Conservation (phyloP, 2,113 vertebrate genomes). For the Alethe diademata region DNA sequence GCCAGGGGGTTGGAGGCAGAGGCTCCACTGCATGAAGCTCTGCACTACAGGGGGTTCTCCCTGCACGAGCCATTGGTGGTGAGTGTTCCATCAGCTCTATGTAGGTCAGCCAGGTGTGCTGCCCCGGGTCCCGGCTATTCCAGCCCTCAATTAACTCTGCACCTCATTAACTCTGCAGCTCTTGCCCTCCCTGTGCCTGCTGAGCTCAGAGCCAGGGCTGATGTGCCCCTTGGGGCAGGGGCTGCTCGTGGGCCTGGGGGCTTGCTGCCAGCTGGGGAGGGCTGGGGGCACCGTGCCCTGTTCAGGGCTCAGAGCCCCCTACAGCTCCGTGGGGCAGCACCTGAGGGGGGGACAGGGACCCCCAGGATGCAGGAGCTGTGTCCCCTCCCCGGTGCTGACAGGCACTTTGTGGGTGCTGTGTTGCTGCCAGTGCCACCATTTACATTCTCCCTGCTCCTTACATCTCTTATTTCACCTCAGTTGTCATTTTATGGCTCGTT, state of each 20-base stretch:
- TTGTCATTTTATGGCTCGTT: background rate
- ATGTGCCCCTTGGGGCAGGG: accelerated
- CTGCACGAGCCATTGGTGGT: too few species aligned
- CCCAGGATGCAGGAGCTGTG: accelerated
- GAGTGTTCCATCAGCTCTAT: background rate
- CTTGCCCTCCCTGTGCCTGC: background rate
- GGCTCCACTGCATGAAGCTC: accelerated
- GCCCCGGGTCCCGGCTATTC: background rate
- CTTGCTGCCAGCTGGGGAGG: background rate
- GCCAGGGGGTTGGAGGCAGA: background rate
- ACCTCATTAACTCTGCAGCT: background rate
- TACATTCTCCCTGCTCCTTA: background rate
- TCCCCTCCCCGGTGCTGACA: background rate
- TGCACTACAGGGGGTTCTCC: background rate
- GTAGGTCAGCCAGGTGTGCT: conserved; percentile 22
- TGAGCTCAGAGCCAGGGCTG: background rate
- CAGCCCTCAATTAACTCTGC: background rate
- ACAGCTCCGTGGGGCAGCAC: accelerated
- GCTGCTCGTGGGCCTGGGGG: accelerated
- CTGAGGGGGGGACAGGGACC: background rate
- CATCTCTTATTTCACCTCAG: background rate
- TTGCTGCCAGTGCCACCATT: background rate
- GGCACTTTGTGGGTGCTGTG: accelerated
- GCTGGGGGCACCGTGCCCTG: accelerated
- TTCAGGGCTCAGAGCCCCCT: background rate